Evolutionary conservation across 2,888 invertebrate genomes (phyloP), one percentile per base, ranked within the genome.

Genomic region (Drosophila paranaensis): DNA sequence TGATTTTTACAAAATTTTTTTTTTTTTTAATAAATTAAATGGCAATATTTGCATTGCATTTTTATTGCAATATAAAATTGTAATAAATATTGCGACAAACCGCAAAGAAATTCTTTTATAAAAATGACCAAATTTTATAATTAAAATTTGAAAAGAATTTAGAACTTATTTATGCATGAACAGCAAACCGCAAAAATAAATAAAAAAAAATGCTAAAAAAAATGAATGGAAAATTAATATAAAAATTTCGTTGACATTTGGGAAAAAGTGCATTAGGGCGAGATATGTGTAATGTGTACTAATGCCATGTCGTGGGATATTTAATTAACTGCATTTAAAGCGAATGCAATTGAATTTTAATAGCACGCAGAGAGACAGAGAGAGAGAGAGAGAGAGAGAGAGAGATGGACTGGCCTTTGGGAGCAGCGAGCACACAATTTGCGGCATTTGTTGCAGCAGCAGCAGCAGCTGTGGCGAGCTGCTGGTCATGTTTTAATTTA

Each of bases 291-390:
- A 33, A 33, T 50, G 33, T 35, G 56, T 39, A 20, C 53, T 66
- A 72, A 42, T 71, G 63, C 16, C 50, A 55, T 54, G 63, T 54
- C 51, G n/a, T 20, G 64, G 43, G 48, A 60, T 27, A 81, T 83
- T 79, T 72, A 81, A 85, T 85, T 81, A 82, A 77, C 85, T 76
- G 76, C 67, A 69, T 71, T 74, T 67, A 58, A 63, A 68, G 61
- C 27, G 57, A 63, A 71, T 56, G 67, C 56, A 79, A 83, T 74
- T 79, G 81, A 46, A 73, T 79, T 76, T 77, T 76, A 70, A 69
- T 69, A 73, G 40, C 61, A 55, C 33, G 13, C 11, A 58, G 16
- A 42, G 10, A n/a, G 45, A 25, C 14, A 14, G 45, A 10, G 5
- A 5, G 13, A 14, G 46, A 14, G 27, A 4, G 14, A 3, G 25